A percentile compares a stretch with the other conserved stretches of the same genome.
phyloP scores from a whole-genome alignment of 2,888 invertebrate genomes.

The Cosmia pyralina region DNA sequence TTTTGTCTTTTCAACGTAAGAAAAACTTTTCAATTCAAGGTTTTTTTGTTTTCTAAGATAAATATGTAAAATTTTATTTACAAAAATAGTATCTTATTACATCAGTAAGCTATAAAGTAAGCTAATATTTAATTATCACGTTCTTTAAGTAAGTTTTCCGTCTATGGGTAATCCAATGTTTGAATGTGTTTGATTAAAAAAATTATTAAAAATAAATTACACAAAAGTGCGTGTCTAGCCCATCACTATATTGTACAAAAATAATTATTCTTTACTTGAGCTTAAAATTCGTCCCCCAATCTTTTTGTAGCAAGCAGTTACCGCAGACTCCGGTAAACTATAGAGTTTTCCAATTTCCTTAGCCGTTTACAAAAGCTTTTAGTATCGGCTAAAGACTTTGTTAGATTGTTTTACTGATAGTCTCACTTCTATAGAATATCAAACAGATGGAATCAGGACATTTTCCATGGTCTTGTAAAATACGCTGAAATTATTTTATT shows the following conservation, averaged over 20 bases:
- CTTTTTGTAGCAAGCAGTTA: constrained; percentile 24
- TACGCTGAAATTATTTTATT: background rate
- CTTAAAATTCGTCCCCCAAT: background rate
- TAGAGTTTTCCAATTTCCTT: constrained; percentile 51
- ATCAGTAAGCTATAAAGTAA: no score
- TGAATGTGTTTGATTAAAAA: no score
- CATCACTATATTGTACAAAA: background rate
- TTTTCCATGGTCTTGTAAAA: background rate
- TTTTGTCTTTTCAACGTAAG: no score
- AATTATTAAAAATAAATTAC: no score
- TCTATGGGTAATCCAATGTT: no score
- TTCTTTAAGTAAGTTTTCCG: no score
- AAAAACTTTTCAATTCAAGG: no score
- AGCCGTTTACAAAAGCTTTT: constrained; percentile 54
- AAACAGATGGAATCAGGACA: constrained; percentile 15
- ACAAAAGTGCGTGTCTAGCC: background rate
- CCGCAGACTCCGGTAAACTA: constrained; percentile 25
- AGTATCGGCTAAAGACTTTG: constrained; percentile 53
- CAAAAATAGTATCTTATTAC: no score
- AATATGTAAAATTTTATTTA: no score
- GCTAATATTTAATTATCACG: no score
- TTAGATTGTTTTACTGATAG: constrained; percentile 54
- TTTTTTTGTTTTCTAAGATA: no score
- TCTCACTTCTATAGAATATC: constrained; percentile 42
- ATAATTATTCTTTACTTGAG: background rate